These are phyloP conservation scores for Geodia barretti DNA, from an alignment of 37 sponge, comb jelly and placozoan genomes.

Conservation along the genomic window DNA sequence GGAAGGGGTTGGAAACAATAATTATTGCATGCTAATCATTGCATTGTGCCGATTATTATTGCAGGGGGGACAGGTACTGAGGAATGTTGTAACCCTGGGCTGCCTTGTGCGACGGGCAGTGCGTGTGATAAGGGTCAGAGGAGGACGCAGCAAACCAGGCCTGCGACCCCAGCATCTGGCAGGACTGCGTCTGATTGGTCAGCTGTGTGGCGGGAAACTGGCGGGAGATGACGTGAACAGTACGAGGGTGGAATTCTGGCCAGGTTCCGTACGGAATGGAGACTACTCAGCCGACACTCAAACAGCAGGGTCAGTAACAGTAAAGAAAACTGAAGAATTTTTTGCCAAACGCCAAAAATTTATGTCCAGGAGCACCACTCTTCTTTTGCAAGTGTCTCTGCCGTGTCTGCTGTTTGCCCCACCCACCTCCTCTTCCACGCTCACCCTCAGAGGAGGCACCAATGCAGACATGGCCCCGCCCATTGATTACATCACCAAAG, in stretches of 20 bases:
- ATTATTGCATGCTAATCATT: background rate
- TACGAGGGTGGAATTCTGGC: conserved; percentile 63
- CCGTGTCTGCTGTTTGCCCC: conserved; percentile 89
- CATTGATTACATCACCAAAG: conserved; percentile 77
- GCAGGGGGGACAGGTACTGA: conserved; percentile 94
- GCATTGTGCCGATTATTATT: background rate
- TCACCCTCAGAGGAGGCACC: conserved; percentile 86
- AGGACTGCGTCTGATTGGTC: conserved; percentile 66
- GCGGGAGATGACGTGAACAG: conserved; percentile 59
- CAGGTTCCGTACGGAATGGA: conserved; percentile 50
- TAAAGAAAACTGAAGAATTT: background rate
- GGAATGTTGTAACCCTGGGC: conserved; percentile 76
- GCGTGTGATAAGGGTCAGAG: conserved; percentile 73
- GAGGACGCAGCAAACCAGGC: conserved; percentile 86
- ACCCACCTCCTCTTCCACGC: conserved; percentile 4
- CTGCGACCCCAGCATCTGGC: conserved; percentile 93
- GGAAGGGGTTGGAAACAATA: conserved; percentile 73
- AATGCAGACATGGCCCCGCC: conserved; percentile 96
- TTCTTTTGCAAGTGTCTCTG: conserved; percentile 83
- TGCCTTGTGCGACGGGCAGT: conserved; percentile 77
- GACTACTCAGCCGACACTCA: conserved; percentile 69
- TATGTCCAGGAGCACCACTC: conserved; percentile 66
- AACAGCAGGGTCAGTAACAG: conserved; percentile 81
- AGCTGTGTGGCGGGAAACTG: conserved; percentile 68
- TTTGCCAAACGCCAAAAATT: no score